Conservation (phyloP, 2,113 vertebrate species). For the Oplegnathus fasciatus region DNA sequence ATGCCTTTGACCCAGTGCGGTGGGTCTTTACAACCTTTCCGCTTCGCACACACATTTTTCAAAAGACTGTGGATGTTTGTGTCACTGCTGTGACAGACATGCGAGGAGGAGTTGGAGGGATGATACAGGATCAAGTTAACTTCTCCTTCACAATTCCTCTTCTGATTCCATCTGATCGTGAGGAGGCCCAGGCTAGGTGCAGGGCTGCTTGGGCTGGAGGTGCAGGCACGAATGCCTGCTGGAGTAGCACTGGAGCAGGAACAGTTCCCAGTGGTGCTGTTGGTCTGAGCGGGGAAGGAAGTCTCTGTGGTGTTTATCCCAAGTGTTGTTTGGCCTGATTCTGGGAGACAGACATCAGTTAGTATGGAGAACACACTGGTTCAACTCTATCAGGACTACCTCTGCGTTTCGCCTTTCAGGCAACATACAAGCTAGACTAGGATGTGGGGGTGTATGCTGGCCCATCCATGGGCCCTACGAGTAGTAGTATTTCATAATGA, state of each 20-base stretch:
- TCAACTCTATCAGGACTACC: too few relatives aligned
- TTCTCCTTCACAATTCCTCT: not conserved
- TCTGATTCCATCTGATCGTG: not conserved
- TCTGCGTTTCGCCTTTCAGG: not conserved
- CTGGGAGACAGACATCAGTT: conserved; percentile 22
- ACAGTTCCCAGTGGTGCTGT: rapidly evolving
- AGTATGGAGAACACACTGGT: not conserved
- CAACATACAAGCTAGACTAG: not conserved
- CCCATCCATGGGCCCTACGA: too few relatives aligned
- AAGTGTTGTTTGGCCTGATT: not conserved
- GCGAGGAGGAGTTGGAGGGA: rapidly evolving
- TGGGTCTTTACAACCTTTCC: not conserved
- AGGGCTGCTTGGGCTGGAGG: rapidly evolving
- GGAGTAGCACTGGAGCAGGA: rapidly evolving
- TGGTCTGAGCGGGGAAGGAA: rapidly evolving
- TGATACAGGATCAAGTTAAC: rapidly evolving
- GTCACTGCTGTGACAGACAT: not conserved
- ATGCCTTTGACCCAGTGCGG: rapidly evolving
- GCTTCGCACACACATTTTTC: conserved; percentile 9
- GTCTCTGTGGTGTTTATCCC: rapidly evolving
- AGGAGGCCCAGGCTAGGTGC: not conserved
- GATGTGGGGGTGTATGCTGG: not conserved
- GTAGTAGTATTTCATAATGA: too few relatives aligned
- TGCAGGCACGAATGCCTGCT: rapidly evolving
- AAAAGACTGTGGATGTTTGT: rapidly evolving